Conservation (phyloP, 2,888 invertebrate species). For the Diarsia rubi region DNA sequence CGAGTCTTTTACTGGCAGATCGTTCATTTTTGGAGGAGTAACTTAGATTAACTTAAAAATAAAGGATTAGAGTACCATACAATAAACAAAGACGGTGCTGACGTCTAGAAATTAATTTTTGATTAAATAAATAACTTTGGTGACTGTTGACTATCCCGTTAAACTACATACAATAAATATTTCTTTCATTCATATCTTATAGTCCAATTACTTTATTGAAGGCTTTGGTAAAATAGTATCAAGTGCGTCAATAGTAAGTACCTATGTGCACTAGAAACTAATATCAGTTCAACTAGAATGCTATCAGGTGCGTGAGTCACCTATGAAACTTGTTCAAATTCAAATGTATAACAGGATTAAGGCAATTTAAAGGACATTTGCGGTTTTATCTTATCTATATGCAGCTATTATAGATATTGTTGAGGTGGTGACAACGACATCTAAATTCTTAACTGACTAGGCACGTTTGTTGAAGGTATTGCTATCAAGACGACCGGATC, state of each 20-base stretch:
- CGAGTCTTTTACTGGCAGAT: no score
- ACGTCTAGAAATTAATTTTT: not conserved
- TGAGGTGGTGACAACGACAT: conserved; percentile 12
- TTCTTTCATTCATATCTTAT: not conserved
- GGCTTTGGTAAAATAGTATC: not conserved
- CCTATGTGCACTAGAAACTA: not conserved
- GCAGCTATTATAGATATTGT: not conserved
- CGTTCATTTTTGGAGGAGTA: no score
- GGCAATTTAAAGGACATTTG: conserved; percentile 49
- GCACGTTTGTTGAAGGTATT: not conserved
- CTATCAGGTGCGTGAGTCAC: conserved; percentile 58
- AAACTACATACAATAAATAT: not conserved
- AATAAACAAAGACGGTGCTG: not conserved
- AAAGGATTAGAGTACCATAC: no score
- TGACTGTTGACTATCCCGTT: not conserved
- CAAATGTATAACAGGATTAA: conserved; percentile 53
- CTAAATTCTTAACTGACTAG: conserved; percentile 14
- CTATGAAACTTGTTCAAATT: conserved; percentile 55
- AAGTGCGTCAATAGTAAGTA: conserved; percentile 10
- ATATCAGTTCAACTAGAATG: conserved; percentile 27
- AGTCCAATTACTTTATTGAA: not conserved
- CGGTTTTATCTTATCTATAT: conserved; percentile 36
- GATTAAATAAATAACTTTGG: not conserved
- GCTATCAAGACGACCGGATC: not conserved
- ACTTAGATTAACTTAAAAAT: no score